These are phyloP conservation scores for Centroberyx gerrardi DNA, from an alignment of 2,797 vertebrate genomes.

Conservation along the genomic window DNA sequence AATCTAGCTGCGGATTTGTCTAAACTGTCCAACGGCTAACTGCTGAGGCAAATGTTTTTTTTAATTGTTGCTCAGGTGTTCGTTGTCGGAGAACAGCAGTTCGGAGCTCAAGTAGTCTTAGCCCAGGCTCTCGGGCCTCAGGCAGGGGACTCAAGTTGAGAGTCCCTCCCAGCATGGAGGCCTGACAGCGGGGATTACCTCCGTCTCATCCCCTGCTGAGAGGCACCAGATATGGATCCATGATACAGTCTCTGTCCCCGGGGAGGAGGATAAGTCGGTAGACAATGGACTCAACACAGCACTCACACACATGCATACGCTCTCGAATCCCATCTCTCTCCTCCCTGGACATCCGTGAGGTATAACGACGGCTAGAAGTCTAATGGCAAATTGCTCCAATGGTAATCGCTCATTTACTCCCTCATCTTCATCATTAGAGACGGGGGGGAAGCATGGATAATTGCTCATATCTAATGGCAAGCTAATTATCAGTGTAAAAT, in stretches of 20 bases:
- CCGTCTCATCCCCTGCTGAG: constrained; percentile 65
- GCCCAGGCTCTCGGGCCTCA: constrained; percentile 54
- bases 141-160: constrained; percentile 46
- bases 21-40: background rate
- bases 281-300: constrained; percentile 51
- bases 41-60: background rate
- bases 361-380: constrained; percentile 67
- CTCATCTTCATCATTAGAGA: constrained; percentile 72
- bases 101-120: constrained; percentile 58
- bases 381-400: constrained; percentile 63
- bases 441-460: constrained; percentile 55
- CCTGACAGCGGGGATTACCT: constrained; percentile 67
- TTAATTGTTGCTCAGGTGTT: constrained; percentile 43
- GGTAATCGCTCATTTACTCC: constrained; percentile 65
- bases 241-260: constrained; percentile 53
- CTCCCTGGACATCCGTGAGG: constrained; percentile 57
- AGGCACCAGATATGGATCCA: constrained; percentile 62
- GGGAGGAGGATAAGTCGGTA: constrained; percentile 62
- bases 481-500: constrained; percentile 72
- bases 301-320: constrained; percentile 34
- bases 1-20: background rate
- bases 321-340: constrained; percentile 72
- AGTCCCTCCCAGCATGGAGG: constrained; percentile 62
- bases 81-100: constrained; percentile 36
- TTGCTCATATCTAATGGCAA: constrained; percentile 73